Base-by-base conservation (phyloP, 1,140 invertebrate species). In the Yoshiicerus persimilis region DNA sequence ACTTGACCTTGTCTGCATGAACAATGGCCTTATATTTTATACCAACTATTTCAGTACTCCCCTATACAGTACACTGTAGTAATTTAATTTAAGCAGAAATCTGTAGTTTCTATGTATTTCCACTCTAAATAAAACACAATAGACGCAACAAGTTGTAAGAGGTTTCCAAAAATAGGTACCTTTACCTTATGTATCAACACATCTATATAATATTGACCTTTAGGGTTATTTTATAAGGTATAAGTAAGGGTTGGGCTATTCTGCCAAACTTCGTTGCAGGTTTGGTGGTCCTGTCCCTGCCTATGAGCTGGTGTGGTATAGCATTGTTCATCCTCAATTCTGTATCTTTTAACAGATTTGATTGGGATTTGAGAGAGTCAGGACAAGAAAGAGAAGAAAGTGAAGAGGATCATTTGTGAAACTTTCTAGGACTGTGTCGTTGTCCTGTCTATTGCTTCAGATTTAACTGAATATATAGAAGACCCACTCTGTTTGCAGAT, bases 1-100 rank as follows among this genome's bases (percentile, higher is more conserved):
- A 85, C 77, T 87, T 89, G 88, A 89, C 88, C 88, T 89, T 89
- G 86, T 86, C 56, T 10, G 16, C 6, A 23, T 39, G 41, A 41
- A 39, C 20, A 39, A 38, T 84, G 25, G 34, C 16, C 23, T 36
- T 30, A 36, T 83, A 25, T 23, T n/a, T n/a, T n/a, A 83, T 32
- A 30, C 32, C n/a, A 30, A 27, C 36, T 38, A 25, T 23, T 36
- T 38, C n/a, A n/a, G n/a, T n/a, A n/a, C n/a, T n/a, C n/a, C n/a
- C n/a, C n/a, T n/a, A n/a, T n/a, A n/a, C n/a, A n/a, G n/a, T 38
- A 39, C 16, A 2, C 32, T 2, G 10, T 16, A 56, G 47, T 56
- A 11, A 39, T 39, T 56, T 56, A 56, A 56, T 56, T 56, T 56
- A 13, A 56, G 36, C 9, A 23, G n/a, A n/a, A n/a, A n/a, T n/a